These are phyloP conservation scores for Craseonycteris thonglongyai DNA, from an alignment of 2,113 vertebrate species.

Conservation along the genomic window DNA sequence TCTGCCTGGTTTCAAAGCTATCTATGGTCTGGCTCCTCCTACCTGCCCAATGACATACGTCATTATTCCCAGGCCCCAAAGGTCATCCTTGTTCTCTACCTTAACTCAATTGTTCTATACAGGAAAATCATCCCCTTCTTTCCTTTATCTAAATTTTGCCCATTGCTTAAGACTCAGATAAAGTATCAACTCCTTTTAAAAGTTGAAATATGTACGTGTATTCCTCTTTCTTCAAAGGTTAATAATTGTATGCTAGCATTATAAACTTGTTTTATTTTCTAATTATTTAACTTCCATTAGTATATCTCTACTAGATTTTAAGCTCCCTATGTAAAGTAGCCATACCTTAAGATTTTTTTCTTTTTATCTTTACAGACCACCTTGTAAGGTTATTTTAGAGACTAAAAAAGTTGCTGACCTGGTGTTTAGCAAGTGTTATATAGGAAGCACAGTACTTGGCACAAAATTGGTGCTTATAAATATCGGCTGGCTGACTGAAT, in stretches of 20 bases:
- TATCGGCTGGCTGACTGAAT: not conserved
- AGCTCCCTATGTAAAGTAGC: not conserved
- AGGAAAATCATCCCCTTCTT: not conserved
- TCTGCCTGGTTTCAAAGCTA: not conserved
- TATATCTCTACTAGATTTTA: not conserved
- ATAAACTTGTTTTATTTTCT: not conserved
- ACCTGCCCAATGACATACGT: not conserved
- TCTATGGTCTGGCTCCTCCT: not conserved
- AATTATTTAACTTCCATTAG: not conserved
- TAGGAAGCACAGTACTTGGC: not conserved
- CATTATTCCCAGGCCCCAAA: not conserved
- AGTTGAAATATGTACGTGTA: not conserved
- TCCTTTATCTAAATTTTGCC: not conserved
- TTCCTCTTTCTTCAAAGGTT: not conserved
- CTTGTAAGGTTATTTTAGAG: not conserved
- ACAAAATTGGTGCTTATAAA: not conserved
- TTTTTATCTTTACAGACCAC: not conserved
- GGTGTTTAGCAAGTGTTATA: not conserved
- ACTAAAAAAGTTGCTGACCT: not conserved
- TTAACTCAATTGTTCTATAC: not conserved
- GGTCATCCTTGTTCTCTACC: not conserved
- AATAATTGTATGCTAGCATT: not conserved
- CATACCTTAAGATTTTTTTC: not conserved
- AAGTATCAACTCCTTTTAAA: not conserved
- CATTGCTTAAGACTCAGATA: not conserved